A percentile compares a stretch with the other conserved stretches of the same genome.
phyloP scores from a whole-genome alignment of 2,797 vertebrate species.

The Pipistrellus pipistrellus region DNA sequence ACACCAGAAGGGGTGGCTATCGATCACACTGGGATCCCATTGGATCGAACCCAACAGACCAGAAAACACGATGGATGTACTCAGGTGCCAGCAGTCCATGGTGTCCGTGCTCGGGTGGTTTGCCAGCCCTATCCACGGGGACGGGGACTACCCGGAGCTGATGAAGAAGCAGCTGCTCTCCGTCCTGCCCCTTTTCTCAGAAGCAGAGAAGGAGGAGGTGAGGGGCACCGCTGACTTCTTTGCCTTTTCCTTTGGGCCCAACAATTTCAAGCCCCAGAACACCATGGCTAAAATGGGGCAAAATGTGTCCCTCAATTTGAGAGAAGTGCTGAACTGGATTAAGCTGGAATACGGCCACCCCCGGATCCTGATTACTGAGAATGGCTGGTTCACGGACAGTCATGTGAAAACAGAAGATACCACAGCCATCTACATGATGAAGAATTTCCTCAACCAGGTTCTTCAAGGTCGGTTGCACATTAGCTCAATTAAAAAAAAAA shows the following conservation, averaged over 20 bases:
- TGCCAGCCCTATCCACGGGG: constrained; percentile 94
- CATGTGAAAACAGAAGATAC: constrained; percentile 95
- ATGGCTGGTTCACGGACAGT: constrained; percentile 95
- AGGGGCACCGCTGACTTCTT: constrained; percentile 96
- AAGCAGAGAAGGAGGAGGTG: constrained; percentile 91
- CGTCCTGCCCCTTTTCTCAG: constrained; percentile 91
- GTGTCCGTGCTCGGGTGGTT: constrained; percentile 96
- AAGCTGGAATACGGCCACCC: constrained; percentile 93
- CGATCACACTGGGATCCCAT: constrained; percentile 96
- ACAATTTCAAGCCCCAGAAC: constrained; percentile 92
- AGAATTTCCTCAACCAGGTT: constrained; percentile 95
- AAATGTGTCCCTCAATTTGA: constrained; percentile 91
- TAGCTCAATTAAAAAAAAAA: not conserved
- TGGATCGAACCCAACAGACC: constrained; percentile 94
- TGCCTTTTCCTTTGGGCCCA: constrained; percentile 95
- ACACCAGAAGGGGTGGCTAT: constrained; percentile 93
- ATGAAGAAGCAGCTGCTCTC: constrained; percentile 88
- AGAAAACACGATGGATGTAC: constrained; percentile 86
- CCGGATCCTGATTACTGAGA: constrained; percentile 94
- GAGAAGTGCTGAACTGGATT: constrained; percentile 94
- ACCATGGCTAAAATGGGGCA: constrained; percentile 90
- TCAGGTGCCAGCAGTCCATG: constrained; percentile 94
- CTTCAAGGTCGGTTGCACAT: constrained; percentile 92
- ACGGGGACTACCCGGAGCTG: constrained; percentile 94
- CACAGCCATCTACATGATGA: constrained; percentile 94